Evolutionary conservation across 2,888 invertebrate genomes (phyloP).

Genomic region (Cantharis lateralis): DNA sequence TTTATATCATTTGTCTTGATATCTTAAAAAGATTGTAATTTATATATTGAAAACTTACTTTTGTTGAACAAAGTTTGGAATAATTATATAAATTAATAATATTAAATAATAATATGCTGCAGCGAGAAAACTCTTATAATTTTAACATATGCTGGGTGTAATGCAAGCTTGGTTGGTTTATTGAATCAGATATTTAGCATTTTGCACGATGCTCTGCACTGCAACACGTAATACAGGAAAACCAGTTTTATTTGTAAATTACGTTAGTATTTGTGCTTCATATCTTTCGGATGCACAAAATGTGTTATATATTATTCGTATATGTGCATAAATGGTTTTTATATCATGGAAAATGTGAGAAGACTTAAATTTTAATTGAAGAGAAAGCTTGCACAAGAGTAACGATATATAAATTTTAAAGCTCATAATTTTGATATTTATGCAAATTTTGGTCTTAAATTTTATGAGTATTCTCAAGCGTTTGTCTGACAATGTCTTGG

Average conservation of each 20-base stretch:
- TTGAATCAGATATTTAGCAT: constrained; percentile 12
- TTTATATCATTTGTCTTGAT: no score
- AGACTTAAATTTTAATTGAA: background rate
- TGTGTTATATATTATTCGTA: background rate
- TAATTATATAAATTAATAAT: background rate
- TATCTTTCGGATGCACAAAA: constrained; percentile 2
- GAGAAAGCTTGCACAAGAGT: background rate
- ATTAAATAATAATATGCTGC: background rate
- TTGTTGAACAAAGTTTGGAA: background rate
- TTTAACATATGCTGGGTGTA: constrained; percentile 8
- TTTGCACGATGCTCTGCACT: constrained; percentile 13
- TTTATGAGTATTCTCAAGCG: background rate
- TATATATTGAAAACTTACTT: background rate
- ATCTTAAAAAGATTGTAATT: background rate
- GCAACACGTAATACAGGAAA: constrained; percentile 10
- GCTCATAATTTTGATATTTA: background rate
- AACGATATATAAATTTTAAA: background rate
- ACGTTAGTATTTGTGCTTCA: background rate
- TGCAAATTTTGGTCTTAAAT: background rate
- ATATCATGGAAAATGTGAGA: background rate
- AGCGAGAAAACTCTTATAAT: constrained; percentile 5
- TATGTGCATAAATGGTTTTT: background rate
- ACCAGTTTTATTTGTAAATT: constrained; percentile 12
- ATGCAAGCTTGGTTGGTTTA: constrained; percentile 2
- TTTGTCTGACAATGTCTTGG: background rate